phyloP scores from a whole-genome alignment of 2,113 vertebrate species.

The Urocolius indicus region DNA sequence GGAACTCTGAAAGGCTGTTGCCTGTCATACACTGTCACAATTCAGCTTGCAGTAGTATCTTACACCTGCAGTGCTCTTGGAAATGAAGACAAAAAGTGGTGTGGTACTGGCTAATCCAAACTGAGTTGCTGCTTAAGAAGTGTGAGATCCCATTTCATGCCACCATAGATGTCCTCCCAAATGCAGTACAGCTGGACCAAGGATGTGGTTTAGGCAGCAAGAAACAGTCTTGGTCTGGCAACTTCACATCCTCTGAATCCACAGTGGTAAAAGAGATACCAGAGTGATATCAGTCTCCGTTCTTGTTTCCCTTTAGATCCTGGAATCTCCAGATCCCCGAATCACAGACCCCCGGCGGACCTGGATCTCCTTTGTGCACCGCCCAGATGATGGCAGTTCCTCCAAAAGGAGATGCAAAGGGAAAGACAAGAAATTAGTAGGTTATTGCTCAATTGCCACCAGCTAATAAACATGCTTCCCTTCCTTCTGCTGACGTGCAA shows the following conservation, averaged over 20 bases:
- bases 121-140: background rate
- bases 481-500: background rate
- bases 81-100: background rate
- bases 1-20: background rate
- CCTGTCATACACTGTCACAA: background rate
- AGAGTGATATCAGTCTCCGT: background rate
- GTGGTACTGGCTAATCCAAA: background rate
- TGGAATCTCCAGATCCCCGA: conserved; percentile 76
- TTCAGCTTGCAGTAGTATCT: background rate
- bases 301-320: conserved; percentile 69
- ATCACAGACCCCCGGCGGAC: conserved; percentile 88
- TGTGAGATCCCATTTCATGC: background rate
- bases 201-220: background rate
- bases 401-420: conserved; percentile 84
- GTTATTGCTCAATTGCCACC: background rate
- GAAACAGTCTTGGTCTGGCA: background rate
- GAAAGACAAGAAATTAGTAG: conserved; percentile 88
- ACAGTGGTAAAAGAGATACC: background rate
- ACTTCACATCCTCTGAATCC: background rate
- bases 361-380: conserved; percentile 93
- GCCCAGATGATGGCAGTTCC: conserved; percentile 81
- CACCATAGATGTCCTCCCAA: too few relatives aligned
- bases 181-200: background rate
- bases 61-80: background rate
- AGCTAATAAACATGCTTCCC: background rate